Evolutionary conservation across 2,888 invertebrate genomes (phyloP).

Genomic region (Eubasilissa splendida): DNA sequence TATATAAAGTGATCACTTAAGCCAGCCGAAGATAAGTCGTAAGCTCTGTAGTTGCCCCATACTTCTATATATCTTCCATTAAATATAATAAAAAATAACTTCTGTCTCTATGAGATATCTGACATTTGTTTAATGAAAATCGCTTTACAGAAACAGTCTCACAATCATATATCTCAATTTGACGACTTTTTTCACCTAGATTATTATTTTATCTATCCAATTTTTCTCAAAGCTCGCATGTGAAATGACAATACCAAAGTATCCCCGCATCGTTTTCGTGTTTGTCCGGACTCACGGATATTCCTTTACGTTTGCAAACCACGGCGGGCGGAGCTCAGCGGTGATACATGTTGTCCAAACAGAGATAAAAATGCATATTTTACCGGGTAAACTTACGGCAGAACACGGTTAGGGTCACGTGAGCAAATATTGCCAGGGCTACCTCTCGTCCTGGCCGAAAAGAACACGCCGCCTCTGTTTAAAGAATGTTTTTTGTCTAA

Average conservation of each 20-base stretch:
- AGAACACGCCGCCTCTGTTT: not conserved
- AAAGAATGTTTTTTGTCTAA: not conserved
- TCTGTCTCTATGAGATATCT: too few relatives aligned
- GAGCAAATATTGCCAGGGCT: conserved; percentile 30
- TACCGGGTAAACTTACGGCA: conserved; percentile 50
- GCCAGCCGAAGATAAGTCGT: too few relatives aligned
- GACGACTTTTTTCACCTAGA: too few relatives aligned
- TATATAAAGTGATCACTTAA: too few relatives aligned
- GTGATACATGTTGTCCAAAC: conserved; percentile 58
- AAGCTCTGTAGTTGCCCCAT: too few relatives aligned
- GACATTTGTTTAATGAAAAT: too few relatives aligned
- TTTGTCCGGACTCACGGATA: conserved; percentile 20
- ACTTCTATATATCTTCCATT: too few relatives aligned
- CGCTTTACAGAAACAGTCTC: too few relatives aligned
- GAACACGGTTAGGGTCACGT: conserved; percentile 37
- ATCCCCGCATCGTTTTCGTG: not conserved
- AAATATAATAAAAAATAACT: too few relatives aligned
- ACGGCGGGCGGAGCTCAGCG: conserved; percentile 40
- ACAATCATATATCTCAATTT: too few relatives aligned
- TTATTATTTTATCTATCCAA: too few relatives aligned
- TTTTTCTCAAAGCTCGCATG: conserved; percentile 16
- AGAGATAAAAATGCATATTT: conserved; percentile 58
- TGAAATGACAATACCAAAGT: conserved; percentile 5
- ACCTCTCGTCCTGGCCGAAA: not conserved
- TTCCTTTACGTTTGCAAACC: conserved; percentile 38